Evolutionary conservation across 30 jellyfish, hydroid and myxozoan species (phyloP).

Genomic region (Chironex yamaguchii): DNA sequence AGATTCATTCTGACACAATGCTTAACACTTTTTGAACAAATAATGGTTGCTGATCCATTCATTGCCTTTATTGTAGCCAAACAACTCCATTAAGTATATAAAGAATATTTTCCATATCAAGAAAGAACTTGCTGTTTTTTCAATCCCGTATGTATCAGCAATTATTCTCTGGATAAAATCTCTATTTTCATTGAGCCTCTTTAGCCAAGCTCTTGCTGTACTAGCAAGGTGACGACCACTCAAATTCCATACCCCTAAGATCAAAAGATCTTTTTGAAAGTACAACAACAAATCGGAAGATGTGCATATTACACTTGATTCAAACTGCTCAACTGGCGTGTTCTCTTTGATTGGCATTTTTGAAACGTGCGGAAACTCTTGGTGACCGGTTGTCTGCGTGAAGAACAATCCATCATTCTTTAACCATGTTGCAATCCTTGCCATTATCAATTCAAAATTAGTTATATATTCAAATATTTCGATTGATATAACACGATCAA

Average conservation of each 20-base stretch:
- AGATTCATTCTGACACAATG: no score
- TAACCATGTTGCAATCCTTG: conserved; percentile 82
- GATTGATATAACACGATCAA: conserved; percentile 83
- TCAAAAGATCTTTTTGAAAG: conserved; percentile 74
- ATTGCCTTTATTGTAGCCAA: conserved; percentile 79
- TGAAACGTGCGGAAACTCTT: conserved; percentile 68
- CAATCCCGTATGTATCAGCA: conserved; percentile 69
- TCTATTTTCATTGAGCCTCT: conserved; percentile 65
- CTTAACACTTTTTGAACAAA: conserved; percentile 76
- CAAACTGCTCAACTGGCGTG: conserved; percentile 85
- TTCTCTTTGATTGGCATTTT: conserved; percentile 66
- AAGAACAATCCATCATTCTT: conserved; percentile 77
- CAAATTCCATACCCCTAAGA: conserved; percentile 78
- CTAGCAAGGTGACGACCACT: conserved; percentile 81
- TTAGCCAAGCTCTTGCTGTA: conserved; percentile 83
- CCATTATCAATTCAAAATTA: conserved; percentile 75
- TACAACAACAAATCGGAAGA: conserved; percentile 80
- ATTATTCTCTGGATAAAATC: conserved; percentile 50
- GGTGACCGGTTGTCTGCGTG: conserved; percentile 80
- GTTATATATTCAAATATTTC: conserved; percentile 96
- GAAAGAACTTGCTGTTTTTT: conserved; percentile 62
- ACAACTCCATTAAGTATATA: conserved; percentile 83
- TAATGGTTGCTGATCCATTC: conserved; percentile 90
- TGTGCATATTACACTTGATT: conserved; percentile 89
- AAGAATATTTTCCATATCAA: conserved; percentile 84